Evolutionary conservation across 2,888 invertebrate species (phyloP).

Genomic region (Apamea monoglypha): DNA sequence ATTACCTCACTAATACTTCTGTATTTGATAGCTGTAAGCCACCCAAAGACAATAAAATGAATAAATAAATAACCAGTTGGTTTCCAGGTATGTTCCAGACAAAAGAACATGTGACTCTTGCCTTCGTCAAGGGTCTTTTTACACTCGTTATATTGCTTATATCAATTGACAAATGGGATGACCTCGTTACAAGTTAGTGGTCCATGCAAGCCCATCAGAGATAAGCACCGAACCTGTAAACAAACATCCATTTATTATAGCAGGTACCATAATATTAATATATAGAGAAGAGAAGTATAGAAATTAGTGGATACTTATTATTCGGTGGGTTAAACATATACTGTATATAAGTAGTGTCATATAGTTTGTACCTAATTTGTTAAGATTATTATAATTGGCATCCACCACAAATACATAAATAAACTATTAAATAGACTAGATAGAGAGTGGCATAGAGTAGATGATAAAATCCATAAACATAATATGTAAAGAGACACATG

Average conservation of each 20-base stretch:
- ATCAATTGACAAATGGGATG: constrained; percentile 66
- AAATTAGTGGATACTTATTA: constrained; percentile 26
- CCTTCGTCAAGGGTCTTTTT: constrained; percentile 14
- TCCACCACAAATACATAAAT: constrained; percentile 24
- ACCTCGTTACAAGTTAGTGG: constrained; percentile 75
- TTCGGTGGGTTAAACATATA: constrained; percentile 48
- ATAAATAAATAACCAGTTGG: too few species aligned
- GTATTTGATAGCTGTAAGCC: too few species aligned
- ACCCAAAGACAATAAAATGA: too few species aligned
- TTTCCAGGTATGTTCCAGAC: background rate
- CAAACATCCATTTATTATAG: constrained; percentile 73
- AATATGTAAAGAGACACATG: background rate
- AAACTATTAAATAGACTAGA: constrained; percentile 17
- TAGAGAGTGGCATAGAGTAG: constrained; percentile 6
- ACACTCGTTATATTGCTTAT: constrained; percentile 57
- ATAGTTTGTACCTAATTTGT: constrained; percentile 2
- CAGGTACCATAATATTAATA: constrained; percentile 29
- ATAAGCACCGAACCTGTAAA: constrained; percentile 89
- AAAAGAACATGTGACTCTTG: background rate
- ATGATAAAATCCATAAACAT: background rate
- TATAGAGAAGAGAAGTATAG: constrained; percentile 15
- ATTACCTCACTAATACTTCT: too few species aligned
- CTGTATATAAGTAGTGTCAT: constrained; percentile 13
- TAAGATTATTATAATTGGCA: background rate
- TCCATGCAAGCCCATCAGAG: constrained; percentile 88